Conservation (phyloP, 2,797 vertebrate genomes). For the Gouania willdenowi region DNA sequence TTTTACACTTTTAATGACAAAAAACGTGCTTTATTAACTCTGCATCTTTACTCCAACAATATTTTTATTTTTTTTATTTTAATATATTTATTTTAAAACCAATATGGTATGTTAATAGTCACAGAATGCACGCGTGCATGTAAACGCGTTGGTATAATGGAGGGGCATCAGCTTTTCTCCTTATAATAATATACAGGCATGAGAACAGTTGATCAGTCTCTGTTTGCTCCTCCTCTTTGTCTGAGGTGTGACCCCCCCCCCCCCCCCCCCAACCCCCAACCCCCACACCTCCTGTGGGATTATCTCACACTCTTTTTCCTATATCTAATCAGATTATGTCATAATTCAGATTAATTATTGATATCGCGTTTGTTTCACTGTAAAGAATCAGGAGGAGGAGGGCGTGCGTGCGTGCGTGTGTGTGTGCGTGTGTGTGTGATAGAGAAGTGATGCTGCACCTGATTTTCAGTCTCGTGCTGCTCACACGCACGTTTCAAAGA, state of each 20-base stretch:
- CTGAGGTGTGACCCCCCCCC: constrained; percentile 45
- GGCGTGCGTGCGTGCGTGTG: not conserved
- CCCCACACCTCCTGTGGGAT: too few species aligned
- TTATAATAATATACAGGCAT: constrained; percentile 1
- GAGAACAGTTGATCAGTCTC: constrained; percentile 8
- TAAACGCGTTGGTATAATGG: not conserved
- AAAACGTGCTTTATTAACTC: not conserved
- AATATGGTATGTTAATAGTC: too few species aligned
- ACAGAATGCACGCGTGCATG: not conserved
- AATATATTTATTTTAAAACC: too few species aligned
- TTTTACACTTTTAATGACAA: not conserved
- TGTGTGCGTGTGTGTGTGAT: constrained; percentile 2
- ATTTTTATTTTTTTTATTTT: constrained; percentile 2
- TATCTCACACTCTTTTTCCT: not conserved
- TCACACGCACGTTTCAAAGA: not conserved
- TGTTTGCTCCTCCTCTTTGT: constrained; percentile 50
- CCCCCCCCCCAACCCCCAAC: too few species aligned
- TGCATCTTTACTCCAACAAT: too few species aligned
- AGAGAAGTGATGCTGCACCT: too few species aligned
- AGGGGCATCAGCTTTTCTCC: not conserved
- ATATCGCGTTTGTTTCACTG: constrained; percentile 36
- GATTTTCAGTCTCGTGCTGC: too few species aligned
- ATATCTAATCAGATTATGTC: constrained; percentile 29
- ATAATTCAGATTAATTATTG: constrained; percentile 49
- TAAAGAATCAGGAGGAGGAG: not conserved